Evolutionary conservation across 2,113 vertebrate genomes (phyloP).

Genomic region (Tor tambroides): DNA sequence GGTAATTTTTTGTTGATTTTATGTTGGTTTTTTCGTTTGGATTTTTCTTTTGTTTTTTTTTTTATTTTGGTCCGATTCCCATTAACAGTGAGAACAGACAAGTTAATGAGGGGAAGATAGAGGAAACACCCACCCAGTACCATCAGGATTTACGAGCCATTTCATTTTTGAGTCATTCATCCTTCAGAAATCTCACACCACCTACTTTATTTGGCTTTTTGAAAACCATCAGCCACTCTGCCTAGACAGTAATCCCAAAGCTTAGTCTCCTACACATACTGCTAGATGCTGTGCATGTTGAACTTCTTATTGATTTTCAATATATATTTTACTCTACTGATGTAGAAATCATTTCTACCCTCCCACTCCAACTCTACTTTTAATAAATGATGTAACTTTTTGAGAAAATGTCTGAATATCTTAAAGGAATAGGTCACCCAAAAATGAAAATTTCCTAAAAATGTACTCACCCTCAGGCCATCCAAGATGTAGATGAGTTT

Average conservation of each 20-base stretch:
- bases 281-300: constrained; percentile 16
- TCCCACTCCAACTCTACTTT: not conserved
- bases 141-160: constrained; percentile 50
- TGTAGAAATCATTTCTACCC: not conserved
- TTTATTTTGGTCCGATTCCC: constrained; percentile 76
- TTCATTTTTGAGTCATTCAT: constrained; percentile 52
- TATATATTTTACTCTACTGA: not conserved
- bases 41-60: constrained; percentile 70
- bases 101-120: constrained; percentile 32
- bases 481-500: too few species aligned
- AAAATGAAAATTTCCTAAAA: too few species aligned
- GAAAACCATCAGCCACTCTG: constrained; percentile 24
- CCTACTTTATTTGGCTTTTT: constrained; percentile 47
- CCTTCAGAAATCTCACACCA: constrained; percentile 23
- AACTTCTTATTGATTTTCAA: constrained; percentile 10
- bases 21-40: constrained; percentile 58
- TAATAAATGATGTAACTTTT: not conserved
- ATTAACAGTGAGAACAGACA: constrained; percentile 41
- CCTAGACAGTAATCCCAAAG: constrained; percentile 19
- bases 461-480: too few species aligned
- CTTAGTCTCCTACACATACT: constrained; percentile 15
- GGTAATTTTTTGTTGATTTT: constrained; percentile 92
- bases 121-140: constrained; percentile 27
- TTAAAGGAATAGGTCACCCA: not conserved
- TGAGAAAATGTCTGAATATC: not conserved